phyloP scores from a whole-genome alignment of 2,113 vertebrate genomes.

The Serilophus lunatus region DNA sequence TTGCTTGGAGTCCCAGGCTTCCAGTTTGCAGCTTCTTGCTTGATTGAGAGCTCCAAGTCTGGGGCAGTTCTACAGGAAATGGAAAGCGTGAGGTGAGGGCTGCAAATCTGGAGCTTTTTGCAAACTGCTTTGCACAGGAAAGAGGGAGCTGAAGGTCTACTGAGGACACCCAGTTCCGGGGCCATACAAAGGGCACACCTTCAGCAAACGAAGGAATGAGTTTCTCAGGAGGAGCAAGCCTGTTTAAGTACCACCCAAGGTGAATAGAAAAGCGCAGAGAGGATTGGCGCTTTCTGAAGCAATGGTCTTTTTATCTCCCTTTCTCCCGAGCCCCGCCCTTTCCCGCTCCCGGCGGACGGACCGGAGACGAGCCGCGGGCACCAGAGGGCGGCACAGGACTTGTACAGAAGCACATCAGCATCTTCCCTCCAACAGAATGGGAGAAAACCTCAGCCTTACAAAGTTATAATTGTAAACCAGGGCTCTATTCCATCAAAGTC shows the following conservation, averaged over 20 bases:
- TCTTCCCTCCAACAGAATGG: accelerated
- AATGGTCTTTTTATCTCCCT: accelerated
- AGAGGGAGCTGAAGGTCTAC: neutral
- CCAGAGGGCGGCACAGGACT: conserved; percentile 11
- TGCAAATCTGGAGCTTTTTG: neutral
- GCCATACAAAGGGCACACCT: accelerated
- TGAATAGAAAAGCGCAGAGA: accelerated
- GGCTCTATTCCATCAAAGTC: neutral
- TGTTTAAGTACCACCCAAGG: neutral
- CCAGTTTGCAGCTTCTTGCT: neutral
- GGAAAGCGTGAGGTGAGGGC: neutral
- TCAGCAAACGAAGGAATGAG: neutral
- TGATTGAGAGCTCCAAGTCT: neutral
- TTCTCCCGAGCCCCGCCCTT: accelerated
- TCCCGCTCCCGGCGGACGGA: neutral
- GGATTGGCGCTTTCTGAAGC: accelerated
- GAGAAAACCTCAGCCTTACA: accelerated
- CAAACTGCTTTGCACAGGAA: neutral
- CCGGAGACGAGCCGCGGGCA: neutral
- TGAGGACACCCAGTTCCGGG: accelerated
- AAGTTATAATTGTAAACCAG: accelerated
- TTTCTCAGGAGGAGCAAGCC: neutral
- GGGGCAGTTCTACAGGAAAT: neutral
- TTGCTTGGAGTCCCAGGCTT: neutral
- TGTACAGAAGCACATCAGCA: accelerated